Evolutionary conservation across 2,888 invertebrate species (phyloP), one percentile per base, ranked within the genome.

Genomic region (Arctia plantaginis): DNA sequence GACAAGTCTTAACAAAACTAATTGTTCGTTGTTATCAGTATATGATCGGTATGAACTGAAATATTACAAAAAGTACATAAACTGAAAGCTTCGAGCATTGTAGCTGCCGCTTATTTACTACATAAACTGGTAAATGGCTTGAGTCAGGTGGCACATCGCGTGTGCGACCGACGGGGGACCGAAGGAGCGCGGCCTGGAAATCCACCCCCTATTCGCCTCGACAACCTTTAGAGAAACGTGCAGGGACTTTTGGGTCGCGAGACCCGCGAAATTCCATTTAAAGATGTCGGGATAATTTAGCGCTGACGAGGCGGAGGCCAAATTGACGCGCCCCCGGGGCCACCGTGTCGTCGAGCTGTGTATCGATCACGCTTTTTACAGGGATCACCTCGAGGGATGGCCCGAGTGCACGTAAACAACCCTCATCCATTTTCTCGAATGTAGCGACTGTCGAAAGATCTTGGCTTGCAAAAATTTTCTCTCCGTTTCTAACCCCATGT

Each of bases 281-380:
- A 95, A 95, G 95, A 95, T 92, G 95, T 94, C 94, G 91, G 93
- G 94, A 94, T 94, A 95, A 94, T 95, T 95, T 94, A 93, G 92
- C 93, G 94, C 95, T 95, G 95, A 94, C 94, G 94, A 93, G 90
- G 91, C 92, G 90, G 85, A 90, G 93, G 92, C 93, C 92, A 92
- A 94, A 94, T 94, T 94, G 94, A 94, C 93, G 94, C 91, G 92
- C 93, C 93, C 93, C 86, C 85, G 85, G 93, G 93, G 92, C 89
- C 90, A 87, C 86, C 88, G 90, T 89, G 93, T 88, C 90, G 90
- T 88, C 90, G 87, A 85, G 86, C 86, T 83, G 88, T 86, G 90
- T 91, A 94, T 94, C 93, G 95, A 94, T 94, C 94, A 93, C 88
- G 82, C 86, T 71, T 88, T 90, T 89, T 90, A 87, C 87, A 87